phyloP scores from a whole-genome alignment of 2,888 invertebrate species.

The Sturmia bella region DNA sequence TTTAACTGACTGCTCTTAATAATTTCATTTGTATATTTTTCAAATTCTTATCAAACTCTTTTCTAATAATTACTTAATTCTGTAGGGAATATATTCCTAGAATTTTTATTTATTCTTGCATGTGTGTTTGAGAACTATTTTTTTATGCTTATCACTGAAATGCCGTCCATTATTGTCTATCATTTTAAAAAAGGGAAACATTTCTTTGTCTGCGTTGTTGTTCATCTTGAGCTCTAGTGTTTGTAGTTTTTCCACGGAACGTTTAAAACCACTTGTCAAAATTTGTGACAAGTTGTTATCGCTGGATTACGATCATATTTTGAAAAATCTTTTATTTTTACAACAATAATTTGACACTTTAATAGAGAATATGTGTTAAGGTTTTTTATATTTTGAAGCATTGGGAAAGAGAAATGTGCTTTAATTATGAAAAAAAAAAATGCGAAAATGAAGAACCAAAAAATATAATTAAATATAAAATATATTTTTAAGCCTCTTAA shows the following conservation, averaged over 20 bases:
- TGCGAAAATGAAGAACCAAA: no score
- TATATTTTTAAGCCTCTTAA: no score
- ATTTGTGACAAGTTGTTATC: conserved; percentile 71
- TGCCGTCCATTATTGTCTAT: conserved; percentile 12
- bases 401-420: no score
- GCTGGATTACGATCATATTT: conserved; percentile 34
- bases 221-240: conserved; percentile 11
- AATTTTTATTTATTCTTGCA: conserved; percentile 1
- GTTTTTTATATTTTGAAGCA: no score
- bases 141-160: conserved; percentile 43
- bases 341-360: conserved; percentile 5
- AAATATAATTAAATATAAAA: no score
- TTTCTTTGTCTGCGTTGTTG: neutral
- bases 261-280: conserved; percentile 68
- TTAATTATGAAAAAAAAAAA: no score
- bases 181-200: conserved; percentile 9
- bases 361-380: no score
- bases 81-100: conserved; percentile 33
- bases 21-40: conserved; percentile 8
- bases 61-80: conserved; percentile 37
- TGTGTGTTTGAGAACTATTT: neutral
- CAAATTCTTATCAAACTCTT: neutral
- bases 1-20: neutral
- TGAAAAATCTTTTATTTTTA: neutral
- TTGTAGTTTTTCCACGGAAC: conserved; percentile 36